Evolutionary conservation across 2,113 vertebrate genomes (phyloP).

Genomic region (Mesocricetus auratus): DNA sequence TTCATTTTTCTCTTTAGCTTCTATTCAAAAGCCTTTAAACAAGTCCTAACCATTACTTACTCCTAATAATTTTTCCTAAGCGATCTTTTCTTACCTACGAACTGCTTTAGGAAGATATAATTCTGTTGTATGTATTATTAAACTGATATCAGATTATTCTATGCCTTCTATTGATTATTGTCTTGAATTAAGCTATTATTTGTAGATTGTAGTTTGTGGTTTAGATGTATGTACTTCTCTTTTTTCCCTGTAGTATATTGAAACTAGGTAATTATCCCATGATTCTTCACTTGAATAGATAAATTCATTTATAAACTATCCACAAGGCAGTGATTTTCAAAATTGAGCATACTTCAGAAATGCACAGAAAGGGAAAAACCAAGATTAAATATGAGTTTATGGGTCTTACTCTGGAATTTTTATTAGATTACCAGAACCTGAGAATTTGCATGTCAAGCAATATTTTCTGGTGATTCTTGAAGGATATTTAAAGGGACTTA

Average conservation of each 20-base stretch:
- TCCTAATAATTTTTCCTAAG: not conserved
- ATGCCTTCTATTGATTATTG: not conserved
- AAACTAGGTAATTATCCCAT: not conserved
- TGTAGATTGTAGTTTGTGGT: not conserved
- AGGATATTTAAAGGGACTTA: not conserved
- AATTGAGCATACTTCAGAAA: not conserved
- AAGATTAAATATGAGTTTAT: slow-evolving; percentile 16
- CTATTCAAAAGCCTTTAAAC: not conserved
- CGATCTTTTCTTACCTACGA: not conserved
- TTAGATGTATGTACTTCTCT: not conserved
- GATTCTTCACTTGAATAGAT: not conserved
- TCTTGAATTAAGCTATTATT: not conserved
- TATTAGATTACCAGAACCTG: not conserved
- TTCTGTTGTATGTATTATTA: slow-evolving; percentile 16
- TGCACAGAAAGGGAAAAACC: not conserved
- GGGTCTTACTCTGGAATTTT: not conserved
- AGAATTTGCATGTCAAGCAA: not conserved
- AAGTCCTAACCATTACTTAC: not conserved
- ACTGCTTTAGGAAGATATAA: not conserved
- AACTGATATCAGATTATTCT: not conserved
- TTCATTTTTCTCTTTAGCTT: not conserved
- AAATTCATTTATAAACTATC: not conserved
- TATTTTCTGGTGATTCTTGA: not conserved
- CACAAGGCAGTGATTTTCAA: slow-evolving; percentile 29
- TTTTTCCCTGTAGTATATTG: not conserved